Evolutionary conservation across 1,140 invertebrate genomes (phyloP).

Genomic region (Propsilocerus akamusi): DNA sequence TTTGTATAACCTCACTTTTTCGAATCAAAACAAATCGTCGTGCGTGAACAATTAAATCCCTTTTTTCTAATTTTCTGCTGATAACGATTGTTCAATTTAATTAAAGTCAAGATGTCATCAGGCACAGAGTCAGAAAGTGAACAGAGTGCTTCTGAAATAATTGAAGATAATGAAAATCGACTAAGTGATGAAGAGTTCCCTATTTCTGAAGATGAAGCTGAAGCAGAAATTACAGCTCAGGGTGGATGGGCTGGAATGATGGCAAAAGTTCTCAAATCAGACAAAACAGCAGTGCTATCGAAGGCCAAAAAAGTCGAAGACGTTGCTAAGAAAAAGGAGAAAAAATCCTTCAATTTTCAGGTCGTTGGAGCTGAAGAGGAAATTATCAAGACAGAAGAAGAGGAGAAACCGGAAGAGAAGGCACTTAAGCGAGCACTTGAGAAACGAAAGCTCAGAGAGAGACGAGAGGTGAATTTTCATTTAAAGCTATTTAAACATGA

Average conservation of each 20-base stretch:
- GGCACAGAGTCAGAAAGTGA: not conserved
- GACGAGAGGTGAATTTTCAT: slow-evolving; percentile 4
- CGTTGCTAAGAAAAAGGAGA: slow-evolving; percentile 25
- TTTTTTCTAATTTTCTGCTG: too few relatives aligned
- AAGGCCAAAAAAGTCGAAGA: slow-evolving; percentile 50
- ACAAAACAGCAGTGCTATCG: slow-evolving; percentile 51
- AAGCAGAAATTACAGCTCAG: slow-evolving; percentile 18
- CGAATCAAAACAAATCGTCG: too few relatives aligned
- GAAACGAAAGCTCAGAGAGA: slow-evolving; percentile 15
- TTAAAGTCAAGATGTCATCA: not conserved
- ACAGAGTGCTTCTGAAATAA: not conserved
- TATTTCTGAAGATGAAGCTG: slow-evolving; percentile 1
- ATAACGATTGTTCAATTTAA: too few relatives aligned
- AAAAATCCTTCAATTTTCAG: slow-evolving; percentile 28
- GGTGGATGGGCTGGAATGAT: slow-evolving; percentile 49
- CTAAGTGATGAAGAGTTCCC: not conserved
- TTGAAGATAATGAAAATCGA: not conserved
- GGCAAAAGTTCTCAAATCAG: slow-evolving; percentile 50
- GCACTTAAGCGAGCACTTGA: slow-evolving; percentile 20
- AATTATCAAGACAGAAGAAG: slow-evolving; percentile 24
- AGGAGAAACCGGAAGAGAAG: slow-evolving; percentile 22
- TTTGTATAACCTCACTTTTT: too few relatives aligned
- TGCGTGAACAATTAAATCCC: too few relatives aligned
- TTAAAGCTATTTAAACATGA: not conserved
- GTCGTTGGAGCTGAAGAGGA: slow-evolving; percentile 21